Evolutionary conservation across 2,888 invertebrate genomes (phyloP), one percentile per base, ranked within the genome.

Genomic region (Yponomeuta plumbellus): DNA sequence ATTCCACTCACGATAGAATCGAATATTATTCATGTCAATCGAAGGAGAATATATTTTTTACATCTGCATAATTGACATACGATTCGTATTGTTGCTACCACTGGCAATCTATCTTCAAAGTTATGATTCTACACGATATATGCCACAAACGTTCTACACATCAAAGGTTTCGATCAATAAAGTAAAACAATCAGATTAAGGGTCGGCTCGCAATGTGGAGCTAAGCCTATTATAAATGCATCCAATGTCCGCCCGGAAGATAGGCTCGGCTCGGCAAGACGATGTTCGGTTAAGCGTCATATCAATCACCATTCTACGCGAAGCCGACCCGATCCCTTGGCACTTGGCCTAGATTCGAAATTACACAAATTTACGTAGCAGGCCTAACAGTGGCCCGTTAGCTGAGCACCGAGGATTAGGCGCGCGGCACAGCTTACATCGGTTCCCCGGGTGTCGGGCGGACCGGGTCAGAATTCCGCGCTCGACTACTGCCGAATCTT

Each of bases 271-370:
- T 72, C 74, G 71, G 78, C 79, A 78, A 80, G 83, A 79, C 80
- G 81, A 72, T 79, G 77, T 77, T 84, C 80, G 78, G 79, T 79
- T 77, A 77, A 83, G 80, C 83, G 80, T 88, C 85, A 86, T 88
- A 91, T 90, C 88, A 89, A 91, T 91, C 90, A 89, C 84, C 81
- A 88, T 88, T 86, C 81, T 85, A 21, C 81, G 81, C 78, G 80
- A 78, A 81, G 80, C 81, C 84, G 74, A 26, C 72, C 72, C 74
- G 83, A 87, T 89, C 89, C 89, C 90, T 85, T 89, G 90, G 89
- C 88, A 88, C 88, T 89, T 88, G 89, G 88, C 90, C 90, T 89
- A 84, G 84, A 89, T 91, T 81, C 87, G 78, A 88, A 90, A 89
- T 90, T 88, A 91, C 86, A 87, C 87, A 86, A 90, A 89, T 89